Conservation (phyloP, 2,797 vertebrate genomes). For the Cephalopachus bancanus region DNA sequence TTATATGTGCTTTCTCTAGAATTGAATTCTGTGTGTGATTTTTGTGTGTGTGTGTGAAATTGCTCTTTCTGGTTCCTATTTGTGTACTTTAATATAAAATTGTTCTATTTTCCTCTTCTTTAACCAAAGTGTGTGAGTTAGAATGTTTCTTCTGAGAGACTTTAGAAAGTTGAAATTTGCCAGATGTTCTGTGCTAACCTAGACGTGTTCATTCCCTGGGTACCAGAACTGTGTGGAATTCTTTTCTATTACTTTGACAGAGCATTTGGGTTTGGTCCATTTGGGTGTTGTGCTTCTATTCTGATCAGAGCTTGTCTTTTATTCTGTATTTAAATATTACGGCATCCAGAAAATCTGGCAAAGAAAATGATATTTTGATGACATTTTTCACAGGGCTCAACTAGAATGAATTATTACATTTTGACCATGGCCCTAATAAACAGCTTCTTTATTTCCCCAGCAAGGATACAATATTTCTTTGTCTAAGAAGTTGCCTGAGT, state of each 20-base stretch:
- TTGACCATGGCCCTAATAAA: conserved; percentile 80
- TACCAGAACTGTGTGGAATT: conserved; percentile 92
- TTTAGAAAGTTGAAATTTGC: conserved; percentile 94
- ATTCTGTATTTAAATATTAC: conserved; percentile 81
- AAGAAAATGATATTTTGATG: conserved; percentile 83
- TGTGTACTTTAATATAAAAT: conserved; percentile 85
- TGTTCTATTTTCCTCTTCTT: conserved; percentile 82
- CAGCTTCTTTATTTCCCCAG: conserved; percentile 78
- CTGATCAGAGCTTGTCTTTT: conserved; percentile 85
- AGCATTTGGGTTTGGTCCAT: conserved; percentile 88
- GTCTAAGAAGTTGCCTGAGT: conserved; percentile 82
- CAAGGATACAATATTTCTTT: conserved; percentile 84
- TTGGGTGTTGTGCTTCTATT: conserved; percentile 86
- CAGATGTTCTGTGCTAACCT: conserved; percentile 94
- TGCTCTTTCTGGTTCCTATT: conserved; percentile 84
- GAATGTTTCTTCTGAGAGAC: conserved; percentile 91
- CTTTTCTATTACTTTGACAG: conserved; percentile 89
- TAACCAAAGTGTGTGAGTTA: conserved; percentile 91
- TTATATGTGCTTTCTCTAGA: conserved; percentile 68
- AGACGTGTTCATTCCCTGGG: conserved; percentile 93
- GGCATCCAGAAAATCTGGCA: conserved; percentile 80
- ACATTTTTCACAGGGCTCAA: conserved; percentile 81
- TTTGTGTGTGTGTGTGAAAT: conserved; percentile 70
- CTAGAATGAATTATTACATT: conserved; percentile 86
- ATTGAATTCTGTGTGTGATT: conserved; percentile 73